Base-by-base conservation (phyloP, 2,797 vertebrate species). In the Ptychadena robeensis region DNA sequence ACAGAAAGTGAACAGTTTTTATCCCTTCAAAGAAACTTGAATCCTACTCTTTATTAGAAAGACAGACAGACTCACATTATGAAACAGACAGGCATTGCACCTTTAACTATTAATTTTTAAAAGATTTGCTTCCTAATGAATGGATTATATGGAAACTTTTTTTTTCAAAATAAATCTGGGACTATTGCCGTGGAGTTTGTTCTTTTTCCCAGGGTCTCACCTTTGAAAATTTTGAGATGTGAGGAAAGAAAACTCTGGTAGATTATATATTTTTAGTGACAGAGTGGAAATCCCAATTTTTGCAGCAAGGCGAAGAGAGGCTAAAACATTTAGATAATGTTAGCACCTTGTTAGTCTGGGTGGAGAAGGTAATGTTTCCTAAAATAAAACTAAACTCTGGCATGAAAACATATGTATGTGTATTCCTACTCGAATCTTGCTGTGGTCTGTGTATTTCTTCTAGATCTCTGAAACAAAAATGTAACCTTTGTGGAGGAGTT, bases 31-130 rank as follows among this genome's bases (percentile, higher is more conserved):
- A 70, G 71, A 75, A 85, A 75, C 37, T 48, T 48, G 59, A 82
- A 61, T 69, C 68, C 59, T 22, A 30, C 77, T 73, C 30, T 48
- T 80, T 85, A 85, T 85, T 63, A 79, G 74, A 85, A 80, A 75
- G 82, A 65, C 82, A 83, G 82, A 38, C 76, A 85, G 77, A 80
- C 82, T 32, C 35, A 63, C n/a, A 74, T 84, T 80, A 85, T 85
- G 67, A 64, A 80, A 73, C 61, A 80, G 63, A 74, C 82, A 84
- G 82, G 80, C 82, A 69, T 75, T 75, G 31, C 77, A 80, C 77
- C 82, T 69, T 80, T 31, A 82, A 65, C 73, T 64, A 77, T 68
- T 65, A 82, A 53, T 67, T 74, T 74, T 68, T 66, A 57, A 48
- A 37, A 35, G 32, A 65, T n/a, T 11, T 53, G 32, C 31, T 80